Evolutionary conservation across 2,888 invertebrate species (phyloP), one percentile per base, ranked within the genome.

Genomic region (Drosophila nr. perissopoda): DNA sequence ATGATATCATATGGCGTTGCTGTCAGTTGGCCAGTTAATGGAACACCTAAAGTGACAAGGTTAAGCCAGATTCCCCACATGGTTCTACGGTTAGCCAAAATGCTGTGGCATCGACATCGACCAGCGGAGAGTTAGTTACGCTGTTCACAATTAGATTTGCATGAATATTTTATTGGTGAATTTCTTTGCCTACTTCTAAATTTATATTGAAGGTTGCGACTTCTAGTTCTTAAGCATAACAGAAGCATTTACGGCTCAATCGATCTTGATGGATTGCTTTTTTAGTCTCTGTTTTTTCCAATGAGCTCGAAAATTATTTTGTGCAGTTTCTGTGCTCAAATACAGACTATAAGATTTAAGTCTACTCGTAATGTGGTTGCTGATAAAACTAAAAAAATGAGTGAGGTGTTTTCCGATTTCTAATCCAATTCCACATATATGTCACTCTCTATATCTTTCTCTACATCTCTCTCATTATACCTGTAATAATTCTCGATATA

Each of bases 21-120:
- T 52, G 71, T 69, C 82, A 69, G 65, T 67, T 74, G 64, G 71
- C 11, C 66, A 54, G 60, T 58, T 54, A 61, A 48, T 69, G 54
- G 61, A 70, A 70, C 72, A 65, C 70, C 80, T 66, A 45, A 71
- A 78, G 82, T 80, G 87, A 63, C 83, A 84, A 84, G 83, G 87
- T 71, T 52, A 68, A 53, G 38, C 48, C 38, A 40, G 21, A 54
- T 13, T n/a, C 36, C 59, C 57, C 80, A 73, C 53, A 69, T 68
- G 62, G 58, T 52, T 74, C 52, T 72, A 57, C 53, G 82, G 82
- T 82, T 85, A 80, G 69, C 78, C 80, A 73, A 76, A 70, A 58
- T 70, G 48, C 56, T 72, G 48, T 42, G 54, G 38, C 61, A 34
- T 72, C 53, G 29, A 33, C 48, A 64, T 16, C 45, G 45, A 8